Percentiles rank a stretch among this genome's conserved stretches.
Conservation (phyloP, 2,888 invertebrate genomes). For the Blastobasis lacticolella region DNA sequence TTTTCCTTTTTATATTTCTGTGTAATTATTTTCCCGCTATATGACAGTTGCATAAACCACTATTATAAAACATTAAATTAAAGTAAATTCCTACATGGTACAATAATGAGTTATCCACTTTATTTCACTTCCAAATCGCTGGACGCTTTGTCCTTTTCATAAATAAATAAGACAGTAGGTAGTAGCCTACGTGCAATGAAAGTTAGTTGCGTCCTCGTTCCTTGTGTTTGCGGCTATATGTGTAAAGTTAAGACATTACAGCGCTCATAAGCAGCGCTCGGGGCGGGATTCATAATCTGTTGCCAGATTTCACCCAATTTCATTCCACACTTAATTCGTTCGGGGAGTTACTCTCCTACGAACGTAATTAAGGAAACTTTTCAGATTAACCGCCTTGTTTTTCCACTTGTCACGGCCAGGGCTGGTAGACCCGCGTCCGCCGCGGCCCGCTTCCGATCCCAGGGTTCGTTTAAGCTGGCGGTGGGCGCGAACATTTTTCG, state of each 20-base stretch:
- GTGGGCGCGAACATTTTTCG: constrained; percentile 53
- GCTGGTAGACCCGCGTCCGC: constrained; percentile 21
- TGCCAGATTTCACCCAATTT: constrained; percentile 52
- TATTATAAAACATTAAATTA: too few relatives aligned
- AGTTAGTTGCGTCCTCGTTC: too few relatives aligned
- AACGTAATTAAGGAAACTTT: constrained; percentile 70
- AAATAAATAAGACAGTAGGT: too few relatives aligned
- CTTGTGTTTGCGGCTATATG: too few relatives aligned
- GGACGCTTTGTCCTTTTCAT: too few relatives aligned
- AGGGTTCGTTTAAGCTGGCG: constrained; percentile 6
- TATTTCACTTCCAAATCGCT: too few relatives aligned
- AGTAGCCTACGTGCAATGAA: too few relatives aligned
- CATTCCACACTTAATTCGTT: constrained; percentile 58
- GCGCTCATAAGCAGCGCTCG: not conserved
- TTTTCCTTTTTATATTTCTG: too few relatives aligned
- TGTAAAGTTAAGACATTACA: not conserved
- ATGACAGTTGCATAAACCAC: too few relatives aligned
- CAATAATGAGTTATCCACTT: too few relatives aligned
- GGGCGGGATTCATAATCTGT: constrained; percentile 44
- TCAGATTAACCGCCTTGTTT: constrained; percentile 65
- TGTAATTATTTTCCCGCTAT: too few relatives aligned
- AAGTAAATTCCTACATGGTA: too few relatives aligned
- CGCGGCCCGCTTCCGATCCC: not conserved
- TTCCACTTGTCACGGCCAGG: constrained; percentile 46
- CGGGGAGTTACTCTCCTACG: constrained; percentile 63